phyloP scores from a whole-genome alignment of 2,113 vertebrate genomes.

The Narcine bancroftii region DNA sequence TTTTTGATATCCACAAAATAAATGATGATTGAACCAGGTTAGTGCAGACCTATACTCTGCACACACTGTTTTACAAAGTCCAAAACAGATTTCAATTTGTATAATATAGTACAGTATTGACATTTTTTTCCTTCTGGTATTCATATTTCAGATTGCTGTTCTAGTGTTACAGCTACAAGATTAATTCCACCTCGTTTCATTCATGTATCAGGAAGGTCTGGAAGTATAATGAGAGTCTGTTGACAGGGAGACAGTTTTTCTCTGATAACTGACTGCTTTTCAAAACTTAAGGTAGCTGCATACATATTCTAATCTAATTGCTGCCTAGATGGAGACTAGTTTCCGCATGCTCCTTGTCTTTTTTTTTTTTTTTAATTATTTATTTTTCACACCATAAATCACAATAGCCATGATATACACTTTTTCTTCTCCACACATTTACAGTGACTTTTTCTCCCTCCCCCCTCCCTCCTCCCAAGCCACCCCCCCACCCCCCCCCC shows the following conservation, averaged over 20 bases:
- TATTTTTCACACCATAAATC: too few species aligned
- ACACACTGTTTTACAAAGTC: neutral
- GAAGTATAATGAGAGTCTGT: neutral
- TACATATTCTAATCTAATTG: neutral
- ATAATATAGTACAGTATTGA: conserved; percentile 21
- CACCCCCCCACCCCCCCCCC: too few species aligned
- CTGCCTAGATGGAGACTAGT: neutral
- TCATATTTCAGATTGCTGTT: neutral
- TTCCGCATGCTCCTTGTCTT: neutral
- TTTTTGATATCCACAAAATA: neutral
- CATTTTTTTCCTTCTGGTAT: conserved; percentile 3
- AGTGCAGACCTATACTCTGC: neutral
- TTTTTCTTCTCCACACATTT: too few species aligned
- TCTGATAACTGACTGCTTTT: neutral
- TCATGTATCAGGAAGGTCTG: neutral
- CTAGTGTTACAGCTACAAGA: neutral
- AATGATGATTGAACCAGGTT: neutral
- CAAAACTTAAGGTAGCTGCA: neutral
- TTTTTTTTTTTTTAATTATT: too few species aligned
- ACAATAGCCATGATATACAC: too few species aligned
- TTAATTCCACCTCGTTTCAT: neutral
- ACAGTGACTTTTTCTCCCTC: too few species aligned
- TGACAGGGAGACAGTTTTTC: neutral
- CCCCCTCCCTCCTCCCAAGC: too few species aligned
- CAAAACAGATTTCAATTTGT: neutral